Conservation (phyloP, 2,888 invertebrate genomes). For the Allygus modestus region DNA sequence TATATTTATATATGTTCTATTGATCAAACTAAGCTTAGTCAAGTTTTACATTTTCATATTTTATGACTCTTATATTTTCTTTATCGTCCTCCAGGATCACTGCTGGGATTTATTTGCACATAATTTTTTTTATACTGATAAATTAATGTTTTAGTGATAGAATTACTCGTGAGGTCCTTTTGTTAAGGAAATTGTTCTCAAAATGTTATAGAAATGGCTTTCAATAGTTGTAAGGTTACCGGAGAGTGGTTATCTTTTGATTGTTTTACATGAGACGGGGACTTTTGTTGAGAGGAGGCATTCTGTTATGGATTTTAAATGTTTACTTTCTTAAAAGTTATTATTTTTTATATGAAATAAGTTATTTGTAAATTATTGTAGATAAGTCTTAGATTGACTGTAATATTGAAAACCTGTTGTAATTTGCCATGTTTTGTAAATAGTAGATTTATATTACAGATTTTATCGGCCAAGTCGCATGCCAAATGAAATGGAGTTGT, state of each 20-base stretch:
- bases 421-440: slow-evolving; percentile 25
- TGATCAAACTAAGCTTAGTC: too few species aligned
- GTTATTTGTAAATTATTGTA: slow-evolving; percentile 37
- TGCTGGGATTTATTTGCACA: too few species aligned
- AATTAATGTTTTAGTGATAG: too few species aligned
- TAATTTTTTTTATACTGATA: too few species aligned
- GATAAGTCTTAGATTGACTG: background rate
- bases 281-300: background rate
- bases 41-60: too few species aligned
- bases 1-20: too few species aligned
- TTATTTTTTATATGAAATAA: slow-evolving; percentile 16
- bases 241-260: slow-evolving; percentile 9
- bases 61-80: too few species aligned
- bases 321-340: slow-evolving; percentile 10
- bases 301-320: slow-evolving; percentile 11
- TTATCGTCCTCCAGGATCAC: too few species aligned
- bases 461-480: background rate
- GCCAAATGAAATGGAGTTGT: background rate
- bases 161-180: too few species aligned
- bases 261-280: background rate
- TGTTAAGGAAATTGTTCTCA: too few species aligned
- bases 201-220: slow-evolving; percentile 3
- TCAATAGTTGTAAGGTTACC: slow-evolving; percentile 36
- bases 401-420: background rate
- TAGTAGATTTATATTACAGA: slow-evolving; percentile 34